phyloP scores from a whole-genome alignment of 2,113 vertebrate species.

The Procapra przewalskii region DNA sequence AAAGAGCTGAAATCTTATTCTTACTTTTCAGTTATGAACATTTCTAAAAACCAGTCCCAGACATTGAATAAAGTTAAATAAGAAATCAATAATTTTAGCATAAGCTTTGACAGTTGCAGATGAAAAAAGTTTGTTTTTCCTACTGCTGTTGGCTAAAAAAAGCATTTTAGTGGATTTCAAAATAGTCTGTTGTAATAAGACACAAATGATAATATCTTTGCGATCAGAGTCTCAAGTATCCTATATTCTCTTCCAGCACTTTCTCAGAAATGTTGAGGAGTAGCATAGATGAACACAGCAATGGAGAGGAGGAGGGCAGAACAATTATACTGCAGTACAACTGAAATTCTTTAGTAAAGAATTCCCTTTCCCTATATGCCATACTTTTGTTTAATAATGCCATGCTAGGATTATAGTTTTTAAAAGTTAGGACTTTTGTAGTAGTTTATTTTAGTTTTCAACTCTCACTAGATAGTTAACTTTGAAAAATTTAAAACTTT shows the following conservation, averaged over 20 bases:
- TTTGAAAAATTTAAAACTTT: neutral
- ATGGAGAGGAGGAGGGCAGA: neutral
- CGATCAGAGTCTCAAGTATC: neutral
- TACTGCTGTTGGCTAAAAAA: slow-evolving; percentile 60
- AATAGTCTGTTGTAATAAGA: slow-evolving; percentile 50
- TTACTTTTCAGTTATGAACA: slow-evolving; percentile 27
- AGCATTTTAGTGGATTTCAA: slow-evolving; percentile 41
- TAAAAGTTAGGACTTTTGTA: neutral
- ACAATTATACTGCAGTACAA: neutral
- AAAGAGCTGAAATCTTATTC: slow-evolving; percentile 18
- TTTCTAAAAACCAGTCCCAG: slow-evolving; percentile 24
- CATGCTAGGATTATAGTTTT: neutral
- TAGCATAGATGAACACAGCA: neutral
- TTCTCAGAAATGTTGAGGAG: neutral
- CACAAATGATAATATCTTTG: slow-evolving; percentile 48
- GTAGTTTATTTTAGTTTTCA: slow-evolving; percentile 2
- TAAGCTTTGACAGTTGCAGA: slow-evolving; percentile 58
- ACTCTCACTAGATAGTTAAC: neutral
- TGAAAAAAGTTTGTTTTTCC: slow-evolving; percentile 62
- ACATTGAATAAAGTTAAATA: slow-evolving; percentile 49
- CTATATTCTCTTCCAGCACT: neutral
- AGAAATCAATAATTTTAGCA: slow-evolving; percentile 59
- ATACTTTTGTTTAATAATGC: neutral
- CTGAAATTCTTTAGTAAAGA: neutral
- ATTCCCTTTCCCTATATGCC: neutral